These are phyloP conservation scores for Carollia perspicillata DNA, from an alignment of 2,113 vertebrate genomes.

Conservation along the genomic window DNA sequence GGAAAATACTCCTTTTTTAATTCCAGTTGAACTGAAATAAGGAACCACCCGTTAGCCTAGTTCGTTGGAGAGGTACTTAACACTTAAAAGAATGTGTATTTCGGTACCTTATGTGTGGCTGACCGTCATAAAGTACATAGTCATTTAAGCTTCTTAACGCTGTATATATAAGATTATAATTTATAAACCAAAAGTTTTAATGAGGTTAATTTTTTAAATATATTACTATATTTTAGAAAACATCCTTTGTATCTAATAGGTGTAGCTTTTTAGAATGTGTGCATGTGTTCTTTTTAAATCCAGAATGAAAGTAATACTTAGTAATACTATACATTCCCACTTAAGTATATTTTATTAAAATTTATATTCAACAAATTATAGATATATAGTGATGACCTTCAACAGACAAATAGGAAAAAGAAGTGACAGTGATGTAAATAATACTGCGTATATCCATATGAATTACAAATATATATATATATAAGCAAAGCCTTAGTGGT, in stretches of 20 bases:
- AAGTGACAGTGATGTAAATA: background rate
- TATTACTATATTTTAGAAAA: constrained; percentile 55
- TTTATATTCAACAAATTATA: constrained; percentile 47
- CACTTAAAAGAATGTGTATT: constrained; percentile 29
- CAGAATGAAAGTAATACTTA: constrained; percentile 9
- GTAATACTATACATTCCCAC: background rate
- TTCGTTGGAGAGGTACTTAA: background rate
- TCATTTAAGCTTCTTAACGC: constrained; percentile 13
- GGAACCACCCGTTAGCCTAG: background rate
- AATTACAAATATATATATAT: too few relatives aligned
- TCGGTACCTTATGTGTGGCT: background rate
- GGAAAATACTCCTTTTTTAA: background rate
- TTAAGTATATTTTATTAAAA: constrained; percentile 8
- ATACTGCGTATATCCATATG: background rate
- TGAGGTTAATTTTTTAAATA: constrained; percentile 40
- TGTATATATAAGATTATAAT: constrained; percentile 37
- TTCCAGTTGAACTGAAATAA: constrained; percentile 27
- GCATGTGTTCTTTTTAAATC: constrained; percentile 32
- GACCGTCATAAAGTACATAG: background rate
- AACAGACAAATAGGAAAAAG: background rate
- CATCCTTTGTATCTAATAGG: background rate
- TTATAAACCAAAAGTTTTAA: constrained; percentile 58
- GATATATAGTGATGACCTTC: background rate
- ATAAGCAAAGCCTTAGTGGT: background rate
- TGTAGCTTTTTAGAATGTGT: constrained; percentile 6